Evolutionary conservation across 2,797 vertebrate genomes (phyloP).

Genomic region (Cheirogaleus major): DNA sequence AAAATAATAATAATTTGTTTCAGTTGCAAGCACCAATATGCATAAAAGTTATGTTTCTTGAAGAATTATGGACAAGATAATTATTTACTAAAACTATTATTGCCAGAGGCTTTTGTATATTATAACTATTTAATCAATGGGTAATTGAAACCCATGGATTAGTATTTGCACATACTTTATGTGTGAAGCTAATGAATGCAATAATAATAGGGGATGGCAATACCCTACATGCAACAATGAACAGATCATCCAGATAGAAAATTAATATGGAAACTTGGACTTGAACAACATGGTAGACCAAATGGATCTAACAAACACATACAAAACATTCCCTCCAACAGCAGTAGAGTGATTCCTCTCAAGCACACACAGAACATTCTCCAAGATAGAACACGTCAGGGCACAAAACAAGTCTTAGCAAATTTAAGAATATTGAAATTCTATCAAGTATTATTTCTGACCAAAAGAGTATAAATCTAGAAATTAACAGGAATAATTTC

Average conservation of each 20-base stretch:
- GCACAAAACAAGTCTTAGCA: background rate
- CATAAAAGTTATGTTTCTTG: slow-evolving; percentile 7
- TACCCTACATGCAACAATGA: background rate
- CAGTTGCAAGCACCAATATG: background rate
- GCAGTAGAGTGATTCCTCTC: background rate
- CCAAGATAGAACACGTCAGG: background rate
- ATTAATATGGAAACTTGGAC: background rate
- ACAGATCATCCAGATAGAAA: background rate
- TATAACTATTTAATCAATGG: background rate
- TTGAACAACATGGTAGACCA: background rate
- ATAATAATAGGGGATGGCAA: background rate
- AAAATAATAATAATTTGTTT: background rate
- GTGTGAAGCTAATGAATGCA: background rate
- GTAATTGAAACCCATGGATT: background rate
- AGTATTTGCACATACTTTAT: background rate
- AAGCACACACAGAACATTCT: background rate
- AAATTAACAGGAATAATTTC: background rate
- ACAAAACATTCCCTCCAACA: background rate
- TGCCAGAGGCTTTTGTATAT: background rate
- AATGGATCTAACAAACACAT: background rate
- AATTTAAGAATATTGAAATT: background rate
- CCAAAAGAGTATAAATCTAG: background rate
- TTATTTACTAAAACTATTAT: background rate
- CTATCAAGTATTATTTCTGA: background rate
- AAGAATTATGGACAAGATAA: background rate